Evolutionary conservation across 2,888 invertebrate genomes (phyloP).

Genomic region (Microplitis deprimator): DNA sequence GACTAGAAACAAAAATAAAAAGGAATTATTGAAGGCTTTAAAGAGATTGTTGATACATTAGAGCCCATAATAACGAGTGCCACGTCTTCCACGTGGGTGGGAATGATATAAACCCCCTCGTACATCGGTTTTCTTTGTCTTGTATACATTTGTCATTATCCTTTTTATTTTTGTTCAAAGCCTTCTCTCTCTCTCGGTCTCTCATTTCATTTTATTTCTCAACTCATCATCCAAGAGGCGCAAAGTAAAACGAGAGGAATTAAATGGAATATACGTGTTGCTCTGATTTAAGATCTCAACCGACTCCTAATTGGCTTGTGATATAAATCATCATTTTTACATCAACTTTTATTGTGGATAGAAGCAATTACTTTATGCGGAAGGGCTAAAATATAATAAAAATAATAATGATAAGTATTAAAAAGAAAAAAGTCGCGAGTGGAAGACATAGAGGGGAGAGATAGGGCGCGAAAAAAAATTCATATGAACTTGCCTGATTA

Average conservation of each 20-base stretch:
- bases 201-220: slow-evolving; percentile 14
- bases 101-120: slow-evolving; percentile 44
- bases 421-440: neutral
- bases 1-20: slow-evolving; percentile 21
- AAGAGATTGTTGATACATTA: slow-evolving; percentile 50
- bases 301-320: slow-evolving; percentile 50
- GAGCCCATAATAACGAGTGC: slow-evolving; percentile 47
- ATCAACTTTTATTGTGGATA: slow-evolving; percentile 2
- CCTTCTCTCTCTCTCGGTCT: slow-evolving; percentile 4
- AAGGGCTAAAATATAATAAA: neutral
- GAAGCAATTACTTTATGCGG: slow-evolving; percentile 8
- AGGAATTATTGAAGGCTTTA: slow-evolving; percentile 27
- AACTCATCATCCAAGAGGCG: slow-evolving; percentile 18
- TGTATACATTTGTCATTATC: slow-evolving; percentile 7
- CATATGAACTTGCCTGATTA: neutral
- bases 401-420: neutral
- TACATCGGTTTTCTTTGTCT: slow-evolving; percentile 25
- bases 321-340: slow-evolving; percentile 51
- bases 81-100: slow-evolving; percentile 48
- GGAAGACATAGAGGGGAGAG: neutral
- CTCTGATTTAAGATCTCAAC: slow-evolving; percentile 51
- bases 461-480: slow-evolving; percentile 1
- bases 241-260: slow-evolving; percentile 32
- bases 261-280: slow-evolving; percentile 52
- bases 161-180: slow-evolving; percentile 10